A percentile compares a stretch with the other conserved stretches of the same genome.
phyloP scores from a whole-genome alignment of 2,888 invertebrate genomes.

The Craniophora ligustri region DNA sequence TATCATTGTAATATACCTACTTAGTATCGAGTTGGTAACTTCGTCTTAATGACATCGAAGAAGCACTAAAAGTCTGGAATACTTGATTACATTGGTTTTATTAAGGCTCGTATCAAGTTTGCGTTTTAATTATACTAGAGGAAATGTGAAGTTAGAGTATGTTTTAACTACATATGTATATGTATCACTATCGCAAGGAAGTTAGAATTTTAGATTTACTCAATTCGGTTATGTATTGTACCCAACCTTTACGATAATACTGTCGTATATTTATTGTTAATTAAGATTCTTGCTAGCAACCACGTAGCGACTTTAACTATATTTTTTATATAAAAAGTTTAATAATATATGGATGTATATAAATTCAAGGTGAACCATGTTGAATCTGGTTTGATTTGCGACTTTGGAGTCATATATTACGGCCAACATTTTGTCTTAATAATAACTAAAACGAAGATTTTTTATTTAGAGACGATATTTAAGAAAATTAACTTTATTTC shows the following conservation, averaged over 20 bases:
- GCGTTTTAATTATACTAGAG: conserved; percentile 1
- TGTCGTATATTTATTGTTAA: too few relatives aligned
- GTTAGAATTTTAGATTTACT: too few relatives aligned
- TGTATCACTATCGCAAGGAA: too few relatives aligned
- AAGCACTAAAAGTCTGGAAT: conserved; percentile 14
- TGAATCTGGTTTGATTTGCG: conserved; percentile 36
- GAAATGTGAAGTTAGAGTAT: background rate
- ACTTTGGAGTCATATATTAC: conserved; percentile 11
- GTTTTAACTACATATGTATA: too few relatives aligned
- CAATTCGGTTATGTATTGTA: too few relatives aligned
- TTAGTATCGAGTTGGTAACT: background rate
- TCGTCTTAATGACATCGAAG: background rate
- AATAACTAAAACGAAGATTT: background rate
- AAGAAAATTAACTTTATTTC: too few relatives aligned
- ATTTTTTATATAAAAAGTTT: conserved; percentile 19
- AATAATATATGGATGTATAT: conserved; percentile 31
- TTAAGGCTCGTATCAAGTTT: conserved; percentile 11
- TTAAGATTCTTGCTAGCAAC: too few relatives aligned
- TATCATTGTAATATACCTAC: too few relatives aligned
- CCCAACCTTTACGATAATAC: too few relatives aligned
- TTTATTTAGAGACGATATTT: too few relatives aligned
- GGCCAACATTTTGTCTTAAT: conserved; percentile 13
- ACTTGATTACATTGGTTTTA: background rate
- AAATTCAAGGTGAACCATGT: conserved; percentile 51
- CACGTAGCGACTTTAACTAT: conserved; percentile 1